Evolutionary conservation across 1,140 invertebrate genomes (phyloP).

Genomic region (Chrysomallon squamiferum): DNA sequence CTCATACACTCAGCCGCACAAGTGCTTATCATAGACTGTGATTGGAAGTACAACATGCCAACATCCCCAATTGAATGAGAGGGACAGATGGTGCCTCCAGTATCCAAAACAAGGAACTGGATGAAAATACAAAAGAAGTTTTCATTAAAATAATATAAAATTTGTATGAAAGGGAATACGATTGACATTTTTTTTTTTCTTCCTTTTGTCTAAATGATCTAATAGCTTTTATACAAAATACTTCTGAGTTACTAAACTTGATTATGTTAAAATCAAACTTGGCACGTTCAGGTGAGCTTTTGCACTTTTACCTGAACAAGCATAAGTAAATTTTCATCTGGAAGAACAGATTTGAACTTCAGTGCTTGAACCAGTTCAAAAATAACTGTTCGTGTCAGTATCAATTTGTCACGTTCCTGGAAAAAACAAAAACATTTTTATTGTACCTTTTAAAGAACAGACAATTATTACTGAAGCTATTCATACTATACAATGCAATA

Average conservation of each 20-base stretch:
- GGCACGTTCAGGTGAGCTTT: too few species aligned
- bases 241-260: too few species aligned
- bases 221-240: too few species aligned
- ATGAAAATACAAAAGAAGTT: too few species aligned
- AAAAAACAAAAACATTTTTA: constrained; percentile 3
- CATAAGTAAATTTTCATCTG: constrained; percentile 92
- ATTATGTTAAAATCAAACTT: too few species aligned
- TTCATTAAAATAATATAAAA: too few species aligned
- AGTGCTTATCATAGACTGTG: constrained; percentile 71
- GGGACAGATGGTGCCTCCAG: constrained; percentile 77
- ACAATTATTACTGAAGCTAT: too few species aligned
- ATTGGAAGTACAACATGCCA: constrained; percentile 49
- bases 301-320: constrained; percentile 82
- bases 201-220: too few species aligned
- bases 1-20: constrained; percentile 92
- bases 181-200: too few species aligned
- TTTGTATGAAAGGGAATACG: too few species aligned
- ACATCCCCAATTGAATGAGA: constrained; percentile 66
- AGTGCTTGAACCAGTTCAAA: constrained; percentile 94
- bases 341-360: constrained; percentile 92
- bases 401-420: constrained; percentile 91
- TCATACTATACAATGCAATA: too few species aligned
- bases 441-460: too few species aligned
- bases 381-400: constrained; percentile 87
- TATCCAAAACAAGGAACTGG: constrained; percentile 72